Base-by-base conservation (phyloP, 2,113 vertebrate genomes). In the Donacobius atricapilla region DNA sequence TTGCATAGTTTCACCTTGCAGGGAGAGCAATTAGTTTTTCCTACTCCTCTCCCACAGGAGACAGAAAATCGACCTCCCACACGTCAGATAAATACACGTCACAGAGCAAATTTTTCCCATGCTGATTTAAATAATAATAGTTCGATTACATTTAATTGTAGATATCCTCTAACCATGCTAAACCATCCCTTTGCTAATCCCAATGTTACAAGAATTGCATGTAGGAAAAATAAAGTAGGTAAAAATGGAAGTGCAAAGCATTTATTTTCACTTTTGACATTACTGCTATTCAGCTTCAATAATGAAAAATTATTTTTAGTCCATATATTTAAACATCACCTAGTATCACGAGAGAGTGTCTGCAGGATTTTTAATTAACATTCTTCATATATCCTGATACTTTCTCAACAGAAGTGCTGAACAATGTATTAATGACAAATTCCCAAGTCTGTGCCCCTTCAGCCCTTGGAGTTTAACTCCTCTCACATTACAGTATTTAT, bases 401-500 rank as follows among this genome's bases (percentile, higher is more conserved):
- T 88, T 97, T 98, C 86, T 91, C 83, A 96, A 18, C n/a, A 81
- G 42, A 96, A 96, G 90, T 94, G 92, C 97, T 94, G 94, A 98
- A 97, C 96, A 97, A 93, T 96, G 94, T 95, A 95, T 97, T 96
- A 97, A 89, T 93, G 87, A 98, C 97, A 97, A 98, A 98, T 96
- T 97, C 96, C 93, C 90, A 87, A 90, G 71, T 96, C 95, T 87
- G 94, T 97, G 97, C 97, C 97, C 97, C 97, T 98, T 97, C 95
- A 98, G 98, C 98, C 98, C 97, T 98, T 98, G 97, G 95, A 98
- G 97, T 98, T 98, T 98, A 98, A 98, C 98, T 98, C 98, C 97
- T 98, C 98, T 98, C 98, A 98, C 97, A 98, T 98, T 98, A 98
- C 97, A 97, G 98, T 98, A 98, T 98, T 99, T 99, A 99, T 98